phyloP scores from a whole-genome alignment of 2,113 vertebrate genomes.

The Hydrochoerus hydrochaeris region DNA sequence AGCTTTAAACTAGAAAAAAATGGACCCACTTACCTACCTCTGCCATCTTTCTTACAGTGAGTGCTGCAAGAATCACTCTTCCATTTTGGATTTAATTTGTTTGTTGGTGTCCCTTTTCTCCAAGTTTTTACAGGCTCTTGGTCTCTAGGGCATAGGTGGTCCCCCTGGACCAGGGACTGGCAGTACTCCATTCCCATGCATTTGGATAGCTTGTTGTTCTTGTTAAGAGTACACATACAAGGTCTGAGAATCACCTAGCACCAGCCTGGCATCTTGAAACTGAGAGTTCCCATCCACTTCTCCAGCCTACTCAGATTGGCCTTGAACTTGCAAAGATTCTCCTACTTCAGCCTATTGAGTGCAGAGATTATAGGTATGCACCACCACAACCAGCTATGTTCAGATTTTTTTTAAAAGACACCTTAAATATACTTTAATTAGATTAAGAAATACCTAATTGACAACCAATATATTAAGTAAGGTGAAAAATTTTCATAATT shows the following conservation, averaged over 20 bases:
- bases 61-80: neutral
- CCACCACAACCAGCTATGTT: neutral
- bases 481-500: accelerated
- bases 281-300: neutral
- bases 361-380: neutral
- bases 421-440: neutral
- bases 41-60: neutral
- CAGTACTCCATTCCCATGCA: neutral
- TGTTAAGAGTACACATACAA: too few relatives aligned
- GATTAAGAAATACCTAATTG: neutral
- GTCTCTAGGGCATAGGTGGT: neutral
- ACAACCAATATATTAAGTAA: neutral
- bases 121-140: neutral
- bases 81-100: neutral
- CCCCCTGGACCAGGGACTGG: neutral
- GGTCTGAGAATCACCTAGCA: too few relatives aligned
- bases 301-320: neutral
- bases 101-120: neutral
- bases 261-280: too few relatives aligned
- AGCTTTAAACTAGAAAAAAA: neutral
- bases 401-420: neutral
- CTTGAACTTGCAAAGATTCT: neutral
- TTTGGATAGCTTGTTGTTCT: neutral
- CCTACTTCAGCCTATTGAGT: neutral
- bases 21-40: neutral